Conservation (phyloP, 2,797 vertebrate genomes). For the Chelidonichthys spinosus region DNA sequence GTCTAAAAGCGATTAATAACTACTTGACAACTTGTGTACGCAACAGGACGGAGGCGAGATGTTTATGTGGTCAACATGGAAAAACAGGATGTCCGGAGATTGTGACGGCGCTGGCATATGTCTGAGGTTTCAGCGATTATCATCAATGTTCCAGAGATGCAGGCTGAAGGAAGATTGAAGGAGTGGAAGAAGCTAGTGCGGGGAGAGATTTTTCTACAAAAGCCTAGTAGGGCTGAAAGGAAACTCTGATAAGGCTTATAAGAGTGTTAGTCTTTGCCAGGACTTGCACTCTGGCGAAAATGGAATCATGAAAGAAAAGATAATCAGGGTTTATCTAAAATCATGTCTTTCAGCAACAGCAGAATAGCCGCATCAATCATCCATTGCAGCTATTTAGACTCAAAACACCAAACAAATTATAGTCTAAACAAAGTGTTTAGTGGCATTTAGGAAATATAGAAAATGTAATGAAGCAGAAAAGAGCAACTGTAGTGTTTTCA, state of each 20-base stretch:
- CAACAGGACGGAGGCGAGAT: slow-evolving; percentile 5
- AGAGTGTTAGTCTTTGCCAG: slow-evolving; percentile 68
- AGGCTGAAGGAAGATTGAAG: slow-evolving; percentile 61
- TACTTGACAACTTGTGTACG: slow-evolving; percentile 25
- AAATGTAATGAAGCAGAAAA: slow-evolving; percentile 16
- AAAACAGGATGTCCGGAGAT: slow-evolving; percentile 22
- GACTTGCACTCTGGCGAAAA: slow-evolving; percentile 64
- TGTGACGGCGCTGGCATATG: slow-evolving; percentile 22
- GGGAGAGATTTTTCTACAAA: slow-evolving; percentile 72
- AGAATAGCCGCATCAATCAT: slow-evolving; percentile 60
- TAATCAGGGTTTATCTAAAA: slow-evolving; percentile 66
- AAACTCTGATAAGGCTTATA: slow-evolving; percentile 73
- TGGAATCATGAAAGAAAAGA: slow-evolving; percentile 76
- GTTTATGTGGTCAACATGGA: slow-evolving; percentile 29
- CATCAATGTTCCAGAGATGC: slow-evolving; percentile 65
- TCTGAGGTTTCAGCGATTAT: slow-evolving; percentile 62
- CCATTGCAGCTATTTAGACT: slow-evolving; percentile 53
- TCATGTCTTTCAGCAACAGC: slow-evolving; percentile 51
- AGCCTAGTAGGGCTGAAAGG: slow-evolving; percentile 61
- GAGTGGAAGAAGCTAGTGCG: slow-evolving; percentile 52
- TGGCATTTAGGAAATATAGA: slow-evolving; percentile 11
- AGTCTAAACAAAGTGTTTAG: slow-evolving; percentile 25
- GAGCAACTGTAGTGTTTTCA: neutral
- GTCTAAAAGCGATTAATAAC: slow-evolving; percentile 53
- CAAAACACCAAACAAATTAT: slow-evolving; percentile 48